phyloP scores from a whole-genome alignment of 2,797 vertebrate species.

The Notolabrus celidotus region DNA sequence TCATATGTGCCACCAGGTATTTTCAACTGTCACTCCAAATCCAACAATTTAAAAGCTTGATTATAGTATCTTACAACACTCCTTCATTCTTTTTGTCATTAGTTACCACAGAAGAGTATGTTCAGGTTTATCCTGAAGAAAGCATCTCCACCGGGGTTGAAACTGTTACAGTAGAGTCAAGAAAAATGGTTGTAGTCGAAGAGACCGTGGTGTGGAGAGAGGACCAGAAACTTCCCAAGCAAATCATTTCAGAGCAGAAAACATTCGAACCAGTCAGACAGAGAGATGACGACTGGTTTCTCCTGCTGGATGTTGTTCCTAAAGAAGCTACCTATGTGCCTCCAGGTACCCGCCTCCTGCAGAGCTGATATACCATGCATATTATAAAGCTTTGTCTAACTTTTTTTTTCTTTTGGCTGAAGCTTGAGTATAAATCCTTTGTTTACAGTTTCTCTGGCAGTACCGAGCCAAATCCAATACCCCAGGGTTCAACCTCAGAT shows the following conservation, averaged over 20 bases:
- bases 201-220: constrained; percentile 36
- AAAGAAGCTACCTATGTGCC: constrained; percentile 53
- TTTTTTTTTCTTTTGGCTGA: background rate
- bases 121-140: constrained; percentile 47
- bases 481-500: constrained; percentile 30
- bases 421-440: constrained; percentile 6
- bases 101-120: constrained; percentile 43
- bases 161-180: constrained; percentile 27
- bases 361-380: background rate
- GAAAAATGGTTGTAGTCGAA: constrained; percentile 38
- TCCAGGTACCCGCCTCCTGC: constrained; percentile 65
- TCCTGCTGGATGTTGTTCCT: constrained; percentile 63
- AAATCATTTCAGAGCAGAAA: constrained; percentile 41
- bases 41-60: background rate
- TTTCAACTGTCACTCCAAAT: background rate
- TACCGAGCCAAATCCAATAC: constrained; percentile 17
- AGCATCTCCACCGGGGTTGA: constrained; percentile 33
- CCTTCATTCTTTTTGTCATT: constrained; percentile 35
- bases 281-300: constrained; percentile 75
- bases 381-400: background rate
- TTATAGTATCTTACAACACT: constrained; percentile 10
- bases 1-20: constrained; percentile 67
- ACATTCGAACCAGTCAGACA: constrained; percentile 40
- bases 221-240: constrained; percentile 24
- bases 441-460: constrained; percentile 41